A percentile compares a stretch with the other conserved stretches of the same genome.
phyloP scores from a whole-genome alignment of 2,888 invertebrate species.

The Ichneumoninae sp. region DNA sequence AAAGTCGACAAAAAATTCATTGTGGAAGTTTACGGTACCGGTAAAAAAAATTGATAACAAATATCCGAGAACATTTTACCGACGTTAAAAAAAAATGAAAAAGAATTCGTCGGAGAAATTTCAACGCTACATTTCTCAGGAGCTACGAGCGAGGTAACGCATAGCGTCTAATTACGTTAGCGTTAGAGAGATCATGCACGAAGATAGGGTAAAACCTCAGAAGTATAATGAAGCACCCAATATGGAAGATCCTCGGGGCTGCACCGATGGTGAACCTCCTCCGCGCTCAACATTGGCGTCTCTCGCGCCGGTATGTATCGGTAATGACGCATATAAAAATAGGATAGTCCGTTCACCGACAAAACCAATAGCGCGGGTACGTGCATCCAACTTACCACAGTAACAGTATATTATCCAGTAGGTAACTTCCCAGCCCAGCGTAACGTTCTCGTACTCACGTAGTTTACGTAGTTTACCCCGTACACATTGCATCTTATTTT shows the following conservation, averaged over 20 bases:
- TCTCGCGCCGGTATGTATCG: slow-evolving; percentile 17
- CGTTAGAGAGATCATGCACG: slow-evolving; percentile 54
- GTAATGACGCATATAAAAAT: slow-evolving; percentile 60
- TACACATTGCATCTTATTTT: slow-evolving; percentile 28
- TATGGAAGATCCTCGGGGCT: slow-evolving; percentile 47
- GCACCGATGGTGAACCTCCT: slow-evolving; percentile 46
- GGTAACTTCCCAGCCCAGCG: slow-evolving; percentile 24
- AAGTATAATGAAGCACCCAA: slow-evolving; percentile 62
- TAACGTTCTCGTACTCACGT: slow-evolving; percentile 45
- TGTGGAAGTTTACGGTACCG: neutral
- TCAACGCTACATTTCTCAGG: slow-evolving; percentile 50
- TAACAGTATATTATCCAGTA: slow-evolving; percentile 21
- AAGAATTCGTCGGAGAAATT: neutral
- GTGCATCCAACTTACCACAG: slow-evolving; percentile 30
- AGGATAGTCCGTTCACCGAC: slow-evolving; percentile 43
- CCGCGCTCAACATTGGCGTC: slow-evolving; percentile 12
- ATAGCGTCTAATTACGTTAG: slow-evolving; percentile 58
- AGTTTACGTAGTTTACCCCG: slow-evolving; percentile 24
- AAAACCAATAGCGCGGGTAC: slow-evolving; percentile 48
- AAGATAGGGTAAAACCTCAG: slow-evolving; percentile 57
- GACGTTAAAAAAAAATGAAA: neutral
- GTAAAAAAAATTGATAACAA: neutral
- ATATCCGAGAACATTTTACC: no score
- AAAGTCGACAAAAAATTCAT: neutral
- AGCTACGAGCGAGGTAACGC: slow-evolving; percentile 51